A percentile compares a stretch with the other conserved stretches of the same genome.
phyloP scores from a whole-genome alignment of 2,888 invertebrate genomes.

The Volucella bombylans region DNA sequence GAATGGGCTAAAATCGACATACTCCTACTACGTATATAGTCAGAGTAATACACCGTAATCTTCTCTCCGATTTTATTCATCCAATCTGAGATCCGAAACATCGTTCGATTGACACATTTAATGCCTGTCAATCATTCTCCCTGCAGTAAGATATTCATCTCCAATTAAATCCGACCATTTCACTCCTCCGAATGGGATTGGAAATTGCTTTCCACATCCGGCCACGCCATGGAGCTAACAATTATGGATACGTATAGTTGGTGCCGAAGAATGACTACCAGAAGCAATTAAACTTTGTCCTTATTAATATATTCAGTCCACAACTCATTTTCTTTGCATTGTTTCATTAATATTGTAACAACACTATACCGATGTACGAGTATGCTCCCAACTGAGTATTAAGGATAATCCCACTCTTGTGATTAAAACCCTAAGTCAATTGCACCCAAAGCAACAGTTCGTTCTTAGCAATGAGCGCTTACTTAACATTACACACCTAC shows the following conservation, averaged over 20 bases:
- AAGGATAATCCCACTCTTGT: conserved; percentile 48
- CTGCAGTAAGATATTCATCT: conserved; percentile 6
- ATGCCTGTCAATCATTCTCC: conserved; percentile 24
- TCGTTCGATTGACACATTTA: conserved; percentile 17
- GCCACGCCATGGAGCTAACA: no score
- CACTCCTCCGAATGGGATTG: conserved; percentile 12
- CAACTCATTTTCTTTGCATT: conserved; percentile 65
- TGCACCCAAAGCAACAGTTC: conserved; percentile 40
- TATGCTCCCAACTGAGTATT: conserved; percentile 51
- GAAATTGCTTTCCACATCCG: conserved; percentile 1
- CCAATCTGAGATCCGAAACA: not conserved
- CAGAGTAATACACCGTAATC: not conserved
- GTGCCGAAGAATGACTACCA: conserved; percentile 7
- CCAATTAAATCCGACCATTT: conserved; percentile 10
- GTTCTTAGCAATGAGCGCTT: no score
- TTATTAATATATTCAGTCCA: conserved; percentile 58
- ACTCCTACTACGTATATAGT: not conserved
- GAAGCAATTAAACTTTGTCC: conserved; percentile 60
- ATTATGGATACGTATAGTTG: not conserved
- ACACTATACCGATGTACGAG: not conserved
- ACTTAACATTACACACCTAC: not conserved
- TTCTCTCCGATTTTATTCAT: not conserved
- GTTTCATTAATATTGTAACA: conserved; percentile 62
- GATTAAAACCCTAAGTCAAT: conserved; percentile 58
- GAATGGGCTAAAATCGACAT: not conserved